Evolutionary conservation across 2,888 invertebrate genomes (phyloP).

Genomic region (Flexamia atlantica): DNA sequence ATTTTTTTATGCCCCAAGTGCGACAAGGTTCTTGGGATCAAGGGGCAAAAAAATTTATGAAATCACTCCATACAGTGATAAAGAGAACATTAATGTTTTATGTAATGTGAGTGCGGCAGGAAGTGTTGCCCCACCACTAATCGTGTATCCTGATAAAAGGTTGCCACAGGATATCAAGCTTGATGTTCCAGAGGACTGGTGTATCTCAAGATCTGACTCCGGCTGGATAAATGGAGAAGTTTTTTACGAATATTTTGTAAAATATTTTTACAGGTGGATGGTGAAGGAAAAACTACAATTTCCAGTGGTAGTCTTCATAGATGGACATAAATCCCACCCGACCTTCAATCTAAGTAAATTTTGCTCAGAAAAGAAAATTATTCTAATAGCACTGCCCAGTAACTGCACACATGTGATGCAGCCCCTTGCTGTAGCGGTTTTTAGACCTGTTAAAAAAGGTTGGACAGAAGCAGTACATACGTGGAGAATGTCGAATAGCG

Average conservation of each 20-base stretch:
- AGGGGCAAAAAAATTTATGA: slow-evolving; percentile 71
- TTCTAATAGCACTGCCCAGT: slow-evolving; percentile 71
- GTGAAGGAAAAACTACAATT: slow-evolving; percentile 68
- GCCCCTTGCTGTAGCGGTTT: slow-evolving; percentile 73
- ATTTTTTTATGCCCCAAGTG: slow-evolving; percentile 72
- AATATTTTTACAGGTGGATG: slow-evolving; percentile 67
- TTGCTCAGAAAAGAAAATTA: slow-evolving; percentile 42
- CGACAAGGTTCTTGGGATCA: slow-evolving; percentile 71
- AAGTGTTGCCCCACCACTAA: slow-evolving; percentile 64
- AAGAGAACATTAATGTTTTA: slow-evolving; percentile 71
- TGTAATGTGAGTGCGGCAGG: slow-evolving; percentile 71
- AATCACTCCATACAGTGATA: slow-evolving; percentile 70
- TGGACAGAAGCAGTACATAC: slow-evolving; percentile 71
- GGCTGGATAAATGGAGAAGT: slow-evolving; percentile 67
- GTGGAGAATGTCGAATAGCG: slow-evolving; percentile 68
- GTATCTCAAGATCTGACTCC: slow-evolving; percentile 64
- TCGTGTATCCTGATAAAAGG: slow-evolving; percentile 66
- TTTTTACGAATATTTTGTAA: slow-evolving; percentile 68
- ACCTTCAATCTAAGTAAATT: slow-evolving; percentile 35
- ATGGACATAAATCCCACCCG: slow-evolving; percentile 64
- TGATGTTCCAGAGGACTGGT: slow-evolving; percentile 66
- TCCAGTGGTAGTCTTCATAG: slow-evolving; percentile 68
- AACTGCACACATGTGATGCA: slow-evolving; percentile 74
- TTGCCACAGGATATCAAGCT: slow-evolving; percentile 63
- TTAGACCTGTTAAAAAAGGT: slow-evolving; percentile 71